A percentile compares a stretch with the other conserved stretches of the same genome.
Evolutionary conservation across 2,113 vertebrate species (phyloP).

Genomic region (Grammomys surdaster): DNA sequence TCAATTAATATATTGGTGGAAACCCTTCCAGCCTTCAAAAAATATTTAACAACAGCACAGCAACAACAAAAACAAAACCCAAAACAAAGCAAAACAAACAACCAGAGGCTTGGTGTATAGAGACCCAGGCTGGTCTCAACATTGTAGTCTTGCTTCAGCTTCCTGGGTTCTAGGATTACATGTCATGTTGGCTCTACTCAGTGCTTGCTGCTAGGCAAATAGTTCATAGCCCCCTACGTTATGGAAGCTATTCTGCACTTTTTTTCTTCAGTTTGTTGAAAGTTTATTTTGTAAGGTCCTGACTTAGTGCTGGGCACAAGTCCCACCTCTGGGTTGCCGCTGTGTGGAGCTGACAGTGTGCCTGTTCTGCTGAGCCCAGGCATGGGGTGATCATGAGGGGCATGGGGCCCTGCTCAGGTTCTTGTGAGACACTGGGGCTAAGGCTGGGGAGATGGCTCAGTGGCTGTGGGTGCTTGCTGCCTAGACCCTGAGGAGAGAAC

Average conservation of each 20-base stretch:
- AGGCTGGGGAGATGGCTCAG: too few species aligned
- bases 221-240: background rate
- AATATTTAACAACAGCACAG: background rate
- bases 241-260: background rate
- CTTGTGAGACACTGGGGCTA: background rate
- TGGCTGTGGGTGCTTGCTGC: background rate
- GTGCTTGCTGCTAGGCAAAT: background rate
- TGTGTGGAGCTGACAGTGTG: too few species aligned
- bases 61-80: too few species aligned
- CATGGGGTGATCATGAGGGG: accelerated
- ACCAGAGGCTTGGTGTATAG: background rate
- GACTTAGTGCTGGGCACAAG: background rate
- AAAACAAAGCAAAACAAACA: background rate
- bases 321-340: background rate
- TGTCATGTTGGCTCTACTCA: background rate
- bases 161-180: background rate
- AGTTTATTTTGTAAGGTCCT: background rate
- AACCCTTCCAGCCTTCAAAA: background rate
- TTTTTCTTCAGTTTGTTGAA: background rate
- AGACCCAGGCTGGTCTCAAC: background rate
- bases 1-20: background rate
- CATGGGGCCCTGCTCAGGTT: accelerated
- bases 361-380: background rate
- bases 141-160: background rate
- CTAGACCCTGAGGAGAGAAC: background rate